Evolutionary conservation across 37 sponge, comb jelly and placozoan species (phyloP), one percentile per base, ranked within the genome.

Genomic region (Beroe ovata): DNA sequence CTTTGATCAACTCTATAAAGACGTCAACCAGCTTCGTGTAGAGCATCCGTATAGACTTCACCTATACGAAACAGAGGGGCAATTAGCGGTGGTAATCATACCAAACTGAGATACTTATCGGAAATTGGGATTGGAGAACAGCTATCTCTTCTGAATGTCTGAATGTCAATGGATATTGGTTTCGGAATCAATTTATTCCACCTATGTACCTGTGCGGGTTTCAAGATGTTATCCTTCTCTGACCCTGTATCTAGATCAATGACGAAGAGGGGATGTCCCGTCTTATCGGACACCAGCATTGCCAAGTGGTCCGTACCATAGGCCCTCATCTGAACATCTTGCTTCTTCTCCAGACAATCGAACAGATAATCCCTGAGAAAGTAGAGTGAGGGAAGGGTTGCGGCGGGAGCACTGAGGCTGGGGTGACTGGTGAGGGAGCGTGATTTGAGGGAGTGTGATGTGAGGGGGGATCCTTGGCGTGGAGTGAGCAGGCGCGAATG

Each of bases 301-400:
- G 84, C 84, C 14, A 77, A 19, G 38, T 77, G 84, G 28, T 77
- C 84, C 1, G 84, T 40, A n/a, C 84, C 84, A 20, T 77, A 77
- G 14, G 84, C 84, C 21, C 84, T 39, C 8, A n/a, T 77, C 54
- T 77, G 84, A 8, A 77, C 21, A 40, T 77, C 47, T 40, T 77
- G 36, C 23, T 41, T 77, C 54, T 77, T 77, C 47, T 77, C 54
- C 54, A 77, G 25, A 77, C 84, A 77, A n/a, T 77, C 38, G 54
- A 77, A 77, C 84, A 77, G 84, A 29, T 77, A 77, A 54, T 77
- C 84, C 28, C 84, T 77, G 69, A 18, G 69, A 4, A 47, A 11
- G n/a, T n/a, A n/a, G n/a, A n/a, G n/a, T n/a, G n/a, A n/a, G n/a
- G n/a, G n/a, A n/a, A n/a, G n/a, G n/a, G n/a, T n/a, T n/a, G n/a